phyloP scores from a whole-genome alignment of 2,113 vertebrate species.

The Orthonyx spaldingii region DNA sequence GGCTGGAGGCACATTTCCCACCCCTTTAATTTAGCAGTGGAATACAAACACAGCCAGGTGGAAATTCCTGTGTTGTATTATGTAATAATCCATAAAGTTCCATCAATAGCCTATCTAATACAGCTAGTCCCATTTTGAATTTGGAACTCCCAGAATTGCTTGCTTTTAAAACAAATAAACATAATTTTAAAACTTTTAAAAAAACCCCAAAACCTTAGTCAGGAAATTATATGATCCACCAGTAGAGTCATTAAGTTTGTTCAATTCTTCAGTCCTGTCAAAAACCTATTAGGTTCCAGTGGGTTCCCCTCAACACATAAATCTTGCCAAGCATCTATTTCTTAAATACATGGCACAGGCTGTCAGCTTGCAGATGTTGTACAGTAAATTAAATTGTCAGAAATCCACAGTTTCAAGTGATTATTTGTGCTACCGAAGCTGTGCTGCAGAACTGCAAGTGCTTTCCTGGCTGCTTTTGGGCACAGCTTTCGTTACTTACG shows the following conservation, averaged over 20 bases:
- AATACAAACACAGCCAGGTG: background rate
- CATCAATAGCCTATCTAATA: background rate
- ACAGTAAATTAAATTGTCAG: conserved; percentile 7
- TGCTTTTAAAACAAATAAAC: background rate
- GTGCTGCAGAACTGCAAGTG: background rate
- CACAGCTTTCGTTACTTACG: background rate
- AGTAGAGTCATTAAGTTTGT: background rate
- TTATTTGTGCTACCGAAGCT: background rate
- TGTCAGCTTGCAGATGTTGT: conserved; percentile 2
- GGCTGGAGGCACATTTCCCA: background rate
- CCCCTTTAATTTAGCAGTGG: background rate
- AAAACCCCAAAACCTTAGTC: background rate
- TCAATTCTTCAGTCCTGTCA: background rate
- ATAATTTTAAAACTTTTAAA: background rate
- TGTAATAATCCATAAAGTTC: background rate
- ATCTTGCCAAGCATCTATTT: conserved; percentile 28
- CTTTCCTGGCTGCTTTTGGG: background rate
- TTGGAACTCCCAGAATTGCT: background rate
- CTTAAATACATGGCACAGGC: conserved; percentile 12
- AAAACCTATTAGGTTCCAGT: background rate
- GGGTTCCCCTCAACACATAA: background rate
- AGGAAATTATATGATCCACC: background rate
- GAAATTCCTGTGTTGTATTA: background rate
- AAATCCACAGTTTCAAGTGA: background rate
- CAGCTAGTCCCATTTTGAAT: background rate